A percentile compares a stretch with the other conserved stretches of the same genome.
These are phyloP conservation scores for Octonoba sinensis DNA, from an alignment of 2,888 invertebrate species.

Conservation along the genomic window DNA sequence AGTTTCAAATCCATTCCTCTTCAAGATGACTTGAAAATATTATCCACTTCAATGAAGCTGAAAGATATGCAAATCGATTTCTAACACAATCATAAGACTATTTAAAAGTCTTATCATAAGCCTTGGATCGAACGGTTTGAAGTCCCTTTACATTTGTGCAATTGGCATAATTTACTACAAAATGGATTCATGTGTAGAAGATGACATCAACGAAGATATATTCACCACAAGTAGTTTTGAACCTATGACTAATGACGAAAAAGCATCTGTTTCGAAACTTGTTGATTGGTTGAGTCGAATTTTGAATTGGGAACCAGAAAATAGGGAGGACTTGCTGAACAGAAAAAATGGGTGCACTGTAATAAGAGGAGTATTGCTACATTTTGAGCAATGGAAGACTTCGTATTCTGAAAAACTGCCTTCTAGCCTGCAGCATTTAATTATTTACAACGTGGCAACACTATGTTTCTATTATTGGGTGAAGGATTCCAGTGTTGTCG, in stretches of 20 bases:
- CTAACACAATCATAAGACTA: no score
- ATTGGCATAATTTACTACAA: no score
- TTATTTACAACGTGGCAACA: conserved; percentile 25
- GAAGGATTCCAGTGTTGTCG: conserved; percentile 17
- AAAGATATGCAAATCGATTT: no score
- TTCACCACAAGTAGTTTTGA: no score
- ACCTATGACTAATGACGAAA: conserved; percentile 12
- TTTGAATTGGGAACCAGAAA: conserved; percentile 20
- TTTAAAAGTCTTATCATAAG: no score
- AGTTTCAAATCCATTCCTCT: no score
- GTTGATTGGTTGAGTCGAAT: conserved; percentile 20
- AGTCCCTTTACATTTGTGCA: no score
- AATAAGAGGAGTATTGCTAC: conserved; percentile 8
- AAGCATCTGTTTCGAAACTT: neutral
- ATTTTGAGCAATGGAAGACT: conserved; percentile 23
- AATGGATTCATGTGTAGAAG: no score
- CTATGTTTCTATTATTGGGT: conserved; percentile 47
- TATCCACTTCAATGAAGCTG: no score
- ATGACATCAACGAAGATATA: no score
- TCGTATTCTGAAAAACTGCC: neutral
- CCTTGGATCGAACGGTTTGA: no score
- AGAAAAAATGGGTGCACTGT: conserved; percentile 15
- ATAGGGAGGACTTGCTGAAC: conserved; percentile 4
- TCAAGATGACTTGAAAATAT: no score
- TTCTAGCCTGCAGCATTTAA: conserved; percentile 25